phyloP scores from a whole-genome alignment of 2,888 invertebrate genomes.

The Caenorhabditis wallacei region DNA sequence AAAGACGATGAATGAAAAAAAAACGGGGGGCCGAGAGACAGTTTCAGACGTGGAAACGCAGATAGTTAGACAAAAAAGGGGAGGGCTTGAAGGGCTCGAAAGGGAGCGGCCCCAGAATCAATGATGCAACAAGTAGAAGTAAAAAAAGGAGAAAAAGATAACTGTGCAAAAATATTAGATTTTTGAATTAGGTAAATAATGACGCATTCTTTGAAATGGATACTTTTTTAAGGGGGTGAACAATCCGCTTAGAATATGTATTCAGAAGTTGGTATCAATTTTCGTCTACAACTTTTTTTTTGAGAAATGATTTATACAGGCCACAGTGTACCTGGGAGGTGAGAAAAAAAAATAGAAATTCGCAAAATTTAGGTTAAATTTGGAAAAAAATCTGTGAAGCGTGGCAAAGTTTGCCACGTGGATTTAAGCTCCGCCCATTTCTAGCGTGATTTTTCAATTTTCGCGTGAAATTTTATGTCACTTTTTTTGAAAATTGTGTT shows the following conservation, averaged over 20 bases:
- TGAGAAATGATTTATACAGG: too few species aligned
- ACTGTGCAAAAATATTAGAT: not conserved
- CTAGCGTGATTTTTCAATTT: too few species aligned
- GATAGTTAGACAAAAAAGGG: conserved; percentile 37
- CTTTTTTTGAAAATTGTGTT: too few species aligned
- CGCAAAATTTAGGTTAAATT: too few species aligned
- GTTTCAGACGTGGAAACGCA: conserved; percentile 23
- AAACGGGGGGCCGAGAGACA: not conserved
- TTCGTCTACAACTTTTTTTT: not conserved
- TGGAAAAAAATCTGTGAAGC: too few species aligned
- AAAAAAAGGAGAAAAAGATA: conserved; percentile 2
- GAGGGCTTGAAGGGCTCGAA: conserved; percentile 39
- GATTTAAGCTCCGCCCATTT: too few species aligned
- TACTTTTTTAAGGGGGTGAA: not conserved
- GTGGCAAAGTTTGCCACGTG: too few species aligned
- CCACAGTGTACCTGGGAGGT: too few species aligned
- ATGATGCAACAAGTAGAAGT: conserved; percentile 49
- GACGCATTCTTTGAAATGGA: conserved; percentile 1
- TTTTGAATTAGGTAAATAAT: not conserved
- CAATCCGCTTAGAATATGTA: not conserved
- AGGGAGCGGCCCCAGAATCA: conserved; percentile 32
- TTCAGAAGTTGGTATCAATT: not conserved
- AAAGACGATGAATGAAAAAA: conserved; percentile 2
- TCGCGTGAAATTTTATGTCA: too few species aligned
- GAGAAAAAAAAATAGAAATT: too few species aligned